Evolutionary conservation across 2,797 vertebrate genomes (phyloP), one percentile per base, ranked within the genome.

Genomic region (Syndactyla subalaris): DNA sequence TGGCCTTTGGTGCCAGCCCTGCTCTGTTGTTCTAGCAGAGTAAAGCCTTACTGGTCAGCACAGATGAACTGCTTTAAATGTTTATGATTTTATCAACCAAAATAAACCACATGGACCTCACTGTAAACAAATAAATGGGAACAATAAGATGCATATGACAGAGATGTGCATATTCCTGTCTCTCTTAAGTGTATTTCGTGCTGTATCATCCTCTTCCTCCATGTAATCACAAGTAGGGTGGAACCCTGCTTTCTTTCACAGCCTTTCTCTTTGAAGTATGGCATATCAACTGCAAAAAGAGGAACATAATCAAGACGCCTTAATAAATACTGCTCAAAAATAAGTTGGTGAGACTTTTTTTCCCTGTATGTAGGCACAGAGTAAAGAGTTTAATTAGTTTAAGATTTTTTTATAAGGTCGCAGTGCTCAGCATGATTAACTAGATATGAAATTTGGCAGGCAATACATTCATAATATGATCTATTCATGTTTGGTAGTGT

Each of bases 401-500:
- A 95, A 94, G 94, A 96, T 93, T 86, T 72, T 97, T 97, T 91
- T 91, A 55, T 96, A 96, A 96, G 95, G 91, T 97, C 96, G 89
- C 55, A 80, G 84, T 85, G 74, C 96, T 97, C 93, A 81, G 39
- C 62, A 36, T 96, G 95, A 96, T 97, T 97, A 96, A 97, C 45
- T 87, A 96, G 93, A 87, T 83, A 91, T 58, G 61, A 96, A 96
- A 91, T 93, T 88, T 97, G 96, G 95, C 96, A 92, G 76, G 91
- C 72, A 88, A 46, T 72, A 67, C 23, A 21, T 74, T 94, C 92
- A 79, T 82, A 97, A 94, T 85, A 84, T 98, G 97, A 98, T 91
- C 97, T 97, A 97, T 97, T 96, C 92, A 52, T 81, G 85, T 73
- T 96, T 97, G 95, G 91, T 94, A 96, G 94, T 95, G 78, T 10